phyloP scores from a whole-genome alignment of 2,888 invertebrate genomes.

The Oithona nana region DNA sequence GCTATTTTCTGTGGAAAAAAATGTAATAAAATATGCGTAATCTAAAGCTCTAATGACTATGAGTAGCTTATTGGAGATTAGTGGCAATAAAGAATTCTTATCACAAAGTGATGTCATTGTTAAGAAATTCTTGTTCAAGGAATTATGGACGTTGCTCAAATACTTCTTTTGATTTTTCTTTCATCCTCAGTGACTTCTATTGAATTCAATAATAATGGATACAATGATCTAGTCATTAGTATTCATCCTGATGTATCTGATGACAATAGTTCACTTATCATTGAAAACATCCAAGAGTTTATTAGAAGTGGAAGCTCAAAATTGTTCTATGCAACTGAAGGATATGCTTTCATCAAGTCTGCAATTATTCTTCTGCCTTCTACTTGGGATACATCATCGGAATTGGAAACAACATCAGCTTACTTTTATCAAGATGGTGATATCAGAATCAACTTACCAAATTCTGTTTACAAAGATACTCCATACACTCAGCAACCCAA shows the following conservation, averaged over 20 bases:
- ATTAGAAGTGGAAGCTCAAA: neutral
- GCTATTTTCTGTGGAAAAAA: no score
- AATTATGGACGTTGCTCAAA: no score
- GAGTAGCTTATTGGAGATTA: no score
- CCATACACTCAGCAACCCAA: slow-evolving; percentile 24
- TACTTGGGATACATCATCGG: neutral
- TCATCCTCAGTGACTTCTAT: no score
- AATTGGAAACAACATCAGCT: slow-evolving; percentile 1
- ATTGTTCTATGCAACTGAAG: neutral
- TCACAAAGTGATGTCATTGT: no score
- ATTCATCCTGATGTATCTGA: neutral
- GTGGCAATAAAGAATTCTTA: no score
- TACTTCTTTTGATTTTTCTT: no score
- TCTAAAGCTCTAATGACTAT: no score
- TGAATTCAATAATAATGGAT: neutral
- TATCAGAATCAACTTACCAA: slow-evolving; percentile 23
- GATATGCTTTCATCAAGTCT: neutral
- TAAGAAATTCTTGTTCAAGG: no score
- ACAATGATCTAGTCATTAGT: neutral
- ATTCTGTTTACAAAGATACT: slow-evolving; percentile 22
- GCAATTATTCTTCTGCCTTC: slow-evolving; percentile 3
- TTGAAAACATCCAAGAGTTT: neutral
- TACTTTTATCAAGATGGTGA: slow-evolving; percentile 22
- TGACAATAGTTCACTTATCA: neutral
- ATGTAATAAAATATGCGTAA: no score